Evolutionary conservation across 2,888 invertebrate genomes (phyloP).

Genomic region (Scotopteryx bipunctaria): DNA sequence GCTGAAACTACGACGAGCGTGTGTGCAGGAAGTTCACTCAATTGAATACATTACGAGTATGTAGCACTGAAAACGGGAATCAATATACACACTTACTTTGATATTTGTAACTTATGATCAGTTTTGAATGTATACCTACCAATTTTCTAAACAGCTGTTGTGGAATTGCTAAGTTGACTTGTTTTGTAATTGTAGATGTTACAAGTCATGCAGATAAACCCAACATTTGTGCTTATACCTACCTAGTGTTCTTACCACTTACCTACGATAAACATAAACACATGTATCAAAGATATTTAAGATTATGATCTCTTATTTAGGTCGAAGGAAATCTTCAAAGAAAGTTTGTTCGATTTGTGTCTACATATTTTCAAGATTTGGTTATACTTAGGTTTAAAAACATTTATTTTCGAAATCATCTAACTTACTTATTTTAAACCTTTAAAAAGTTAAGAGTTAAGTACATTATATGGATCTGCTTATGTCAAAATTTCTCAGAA

Average conservation of each 20-base stretch:
- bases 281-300: no score
- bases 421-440: no score
- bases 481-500: no score
- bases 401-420: no score
- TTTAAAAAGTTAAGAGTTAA: no score
- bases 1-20: constrained; percentile 13
- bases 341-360: no score
- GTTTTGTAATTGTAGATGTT: constrained; percentile 1
- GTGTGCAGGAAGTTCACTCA: constrained; percentile 23
- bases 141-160: constrained; percentile 20
- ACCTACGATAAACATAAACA: no score
- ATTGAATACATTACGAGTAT: constrained; percentile 25
- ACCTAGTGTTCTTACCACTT: neutral
- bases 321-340: no score
- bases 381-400: no score
- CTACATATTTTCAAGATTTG: no score
- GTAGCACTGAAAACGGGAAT: constrained; percentile 39
- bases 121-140: constrained; percentile 34
- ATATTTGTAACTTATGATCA: constrained; percentile 30
- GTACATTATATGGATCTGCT: no score
- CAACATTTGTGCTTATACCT: neutral
- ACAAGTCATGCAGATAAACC: constrained; percentile 2
- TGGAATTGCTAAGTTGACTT: constrained; percentile 6
- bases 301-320: neutral
- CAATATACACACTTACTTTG: constrained; percentile 33